Evolutionary conservation across 1,140 invertebrate species (phyloP).

Genomic region (Cepaea nemoralis): DNA sequence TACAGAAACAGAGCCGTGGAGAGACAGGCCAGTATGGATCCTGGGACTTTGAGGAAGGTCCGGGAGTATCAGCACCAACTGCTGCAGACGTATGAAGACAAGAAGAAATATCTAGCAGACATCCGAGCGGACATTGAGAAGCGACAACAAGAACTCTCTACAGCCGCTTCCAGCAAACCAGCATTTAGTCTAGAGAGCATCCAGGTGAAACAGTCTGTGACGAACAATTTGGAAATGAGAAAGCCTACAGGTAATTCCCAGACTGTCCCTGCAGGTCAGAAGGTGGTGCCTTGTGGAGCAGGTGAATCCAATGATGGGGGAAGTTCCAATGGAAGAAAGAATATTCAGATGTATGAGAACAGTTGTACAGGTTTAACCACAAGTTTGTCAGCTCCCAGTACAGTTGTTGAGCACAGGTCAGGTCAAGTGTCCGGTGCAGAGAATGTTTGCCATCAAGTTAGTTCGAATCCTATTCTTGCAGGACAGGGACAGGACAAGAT

Average conservation of each 20-base stretch:
- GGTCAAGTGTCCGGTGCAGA: neutral
- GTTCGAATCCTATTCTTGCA: neutral
- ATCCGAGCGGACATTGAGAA: constrained; percentile 58
- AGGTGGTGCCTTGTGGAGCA: neutral
- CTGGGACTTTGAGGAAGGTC: constrained; percentile 53
- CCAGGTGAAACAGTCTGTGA: constrained; percentile 8
- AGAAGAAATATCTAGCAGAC: constrained; percentile 56
- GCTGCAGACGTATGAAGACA: constrained; percentile 56
- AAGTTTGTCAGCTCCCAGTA: neutral
- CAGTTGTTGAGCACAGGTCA: neutral
- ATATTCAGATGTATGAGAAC: constrained; percentile 10
- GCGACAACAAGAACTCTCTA: constrained; percentile 47
- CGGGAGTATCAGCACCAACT: constrained; percentile 61
- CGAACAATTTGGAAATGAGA: neutral
- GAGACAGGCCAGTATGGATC: constrained; percentile 33
- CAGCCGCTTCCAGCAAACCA: neutral
- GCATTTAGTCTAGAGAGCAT: neutral
- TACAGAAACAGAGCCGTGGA: constrained; percentile 8
- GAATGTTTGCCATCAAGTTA: neutral
- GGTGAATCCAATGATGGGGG: neutral
- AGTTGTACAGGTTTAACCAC: neutral
- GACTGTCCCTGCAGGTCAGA: constrained; percentile 2
- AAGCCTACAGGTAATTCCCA: neutral
- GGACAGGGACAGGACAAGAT: neutral
- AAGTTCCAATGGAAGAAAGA: neutral